Evolutionary conservation across 2,888 invertebrate species (phyloP), one percentile per base, ranked within the genome.

Genomic region (Cancer borealis): DNA sequence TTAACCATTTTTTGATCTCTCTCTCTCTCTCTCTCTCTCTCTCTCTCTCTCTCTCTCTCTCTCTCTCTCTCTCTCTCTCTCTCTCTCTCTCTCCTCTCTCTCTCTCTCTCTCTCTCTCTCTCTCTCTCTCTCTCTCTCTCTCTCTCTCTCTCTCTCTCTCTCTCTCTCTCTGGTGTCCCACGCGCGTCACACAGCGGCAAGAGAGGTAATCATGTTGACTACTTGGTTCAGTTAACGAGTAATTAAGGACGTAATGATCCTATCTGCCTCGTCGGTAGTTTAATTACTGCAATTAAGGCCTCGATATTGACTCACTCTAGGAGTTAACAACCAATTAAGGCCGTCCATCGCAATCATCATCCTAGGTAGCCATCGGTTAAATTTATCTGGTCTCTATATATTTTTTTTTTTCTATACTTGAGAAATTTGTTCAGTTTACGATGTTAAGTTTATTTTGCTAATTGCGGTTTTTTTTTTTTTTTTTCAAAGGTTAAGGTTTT

Each of bases 241-340:
- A 66, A 91, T 91, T 91, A 91, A 45, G 46, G n/a, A 17, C 45
- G n/a, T 91, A 73, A 91, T 91, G 91, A 91, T 73, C 89, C 73
- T 73, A 73, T 91, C 73, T 21, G 73, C 91, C 91, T 73, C 73
- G 73, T 88, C 60, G 84, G 21, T 87, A 54, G 54, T 26, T 92
- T 49, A 45, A 92, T 92, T 92, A 87, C 60, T 2, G 45, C 49
- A 88, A 92, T 92, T 60, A 87, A 21, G 54, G 26, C 17, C 6
- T 26, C 30, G 84, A 39, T 73, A 91, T 91, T 91, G 91, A 91
- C 45, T 91, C 91, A 46, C 73, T 91, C 73, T 10, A 17, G 66
- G 49, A 26, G 46, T 39, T 91, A 91, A 73, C 91, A 73, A 84
- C 87, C 84, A 47, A 92, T 30, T 88, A 21, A 12, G 60, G 60